Conservation (phyloP, 2,797 vertebrate genomes). For the Xiphorhynchus erythropygius region DNA sequence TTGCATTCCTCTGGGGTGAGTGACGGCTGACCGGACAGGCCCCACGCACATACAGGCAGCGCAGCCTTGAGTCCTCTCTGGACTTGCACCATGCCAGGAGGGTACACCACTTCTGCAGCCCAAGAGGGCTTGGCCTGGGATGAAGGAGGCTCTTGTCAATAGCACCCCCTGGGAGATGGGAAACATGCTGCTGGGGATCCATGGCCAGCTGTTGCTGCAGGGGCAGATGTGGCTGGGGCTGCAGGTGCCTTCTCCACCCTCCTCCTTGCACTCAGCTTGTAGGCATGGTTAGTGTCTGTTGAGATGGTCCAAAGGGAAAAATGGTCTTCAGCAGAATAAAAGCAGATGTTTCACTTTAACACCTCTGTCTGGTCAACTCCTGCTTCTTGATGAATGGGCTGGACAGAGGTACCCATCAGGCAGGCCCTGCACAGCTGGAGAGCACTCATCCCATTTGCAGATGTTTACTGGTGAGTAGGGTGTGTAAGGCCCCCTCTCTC, state of each 20-base stretch:
- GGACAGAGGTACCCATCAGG: not conserved
- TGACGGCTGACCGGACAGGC: not conserved
- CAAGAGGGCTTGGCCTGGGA: not conserved
- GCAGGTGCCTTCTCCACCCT: not conserved
- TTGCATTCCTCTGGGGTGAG: not conserved
- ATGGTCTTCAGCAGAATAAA: not conserved
- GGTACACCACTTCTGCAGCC: not conserved
- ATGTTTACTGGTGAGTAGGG: not conserved
- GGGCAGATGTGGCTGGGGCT: not conserved
- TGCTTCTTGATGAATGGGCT: not conserved
- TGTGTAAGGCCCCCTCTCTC: not conserved
- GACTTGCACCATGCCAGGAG: not conserved
- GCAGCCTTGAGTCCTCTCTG: not conserved
- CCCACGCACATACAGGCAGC: accelerated
- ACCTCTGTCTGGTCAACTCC: not conserved
- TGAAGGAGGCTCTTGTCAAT: not conserved
- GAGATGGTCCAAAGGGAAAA: not conserved
- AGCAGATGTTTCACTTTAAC: not conserved
- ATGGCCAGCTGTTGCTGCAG: not conserved
- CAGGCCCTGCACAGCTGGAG: not conserved
- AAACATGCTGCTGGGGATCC: not conserved
- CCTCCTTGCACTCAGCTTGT: not conserved
- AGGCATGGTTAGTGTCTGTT: not conserved
- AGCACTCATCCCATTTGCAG: not conserved
- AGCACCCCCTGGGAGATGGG: not conserved